Conservation (phyloP, 2,888 invertebrate species). For the Operophtera brumata region DNA sequence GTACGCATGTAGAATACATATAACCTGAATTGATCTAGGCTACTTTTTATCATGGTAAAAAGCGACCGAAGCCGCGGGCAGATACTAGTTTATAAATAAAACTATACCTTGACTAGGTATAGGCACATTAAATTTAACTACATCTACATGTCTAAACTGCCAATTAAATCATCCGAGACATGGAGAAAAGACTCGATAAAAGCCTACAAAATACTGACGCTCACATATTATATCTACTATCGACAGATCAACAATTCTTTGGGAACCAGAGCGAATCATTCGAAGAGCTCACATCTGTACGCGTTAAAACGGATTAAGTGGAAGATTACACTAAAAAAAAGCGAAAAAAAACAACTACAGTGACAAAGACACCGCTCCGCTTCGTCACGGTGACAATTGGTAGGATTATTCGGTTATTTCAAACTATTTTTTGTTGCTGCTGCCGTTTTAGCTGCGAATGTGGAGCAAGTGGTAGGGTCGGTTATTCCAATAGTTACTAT, state of each 20-base stretch:
- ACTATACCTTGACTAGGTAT: too few species aligned
- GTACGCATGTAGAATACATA: too few species aligned
- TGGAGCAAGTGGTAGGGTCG: slow-evolving; percentile 40
- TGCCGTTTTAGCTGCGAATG: slow-evolving; percentile 49
- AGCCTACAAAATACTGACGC: slow-evolving; percentile 11
- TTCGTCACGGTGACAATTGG: slow-evolving; percentile 75
- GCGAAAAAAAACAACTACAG: slow-evolving; percentile 53
- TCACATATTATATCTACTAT: slow-evolving; percentile 13
- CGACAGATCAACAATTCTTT: slow-evolving; percentile 43
- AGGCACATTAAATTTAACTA: too few species aligned
- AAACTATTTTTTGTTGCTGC: slow-evolving; percentile 53
- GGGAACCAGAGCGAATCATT: slow-evolving; percentile 45
- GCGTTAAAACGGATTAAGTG: slow-evolving; percentile 78
- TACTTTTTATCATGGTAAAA: too few species aligned
- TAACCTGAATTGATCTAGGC: too few species aligned
- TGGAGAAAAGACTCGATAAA: neutral
- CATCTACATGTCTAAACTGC: too few species aligned
- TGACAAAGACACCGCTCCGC: slow-evolving; percentile 75
- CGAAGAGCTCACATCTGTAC: slow-evolving; percentile 67
- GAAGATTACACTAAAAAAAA: slow-evolving; percentile 69
- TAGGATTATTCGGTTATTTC: slow-evolving; percentile 69
- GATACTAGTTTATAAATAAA: neutral
- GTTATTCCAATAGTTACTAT: neutral
- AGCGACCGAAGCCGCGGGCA: too few species aligned
- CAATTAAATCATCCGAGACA: too few species aligned